Conservation (phyloP, 1,140 invertebrate species). For the Cydia amplana region DNA sequence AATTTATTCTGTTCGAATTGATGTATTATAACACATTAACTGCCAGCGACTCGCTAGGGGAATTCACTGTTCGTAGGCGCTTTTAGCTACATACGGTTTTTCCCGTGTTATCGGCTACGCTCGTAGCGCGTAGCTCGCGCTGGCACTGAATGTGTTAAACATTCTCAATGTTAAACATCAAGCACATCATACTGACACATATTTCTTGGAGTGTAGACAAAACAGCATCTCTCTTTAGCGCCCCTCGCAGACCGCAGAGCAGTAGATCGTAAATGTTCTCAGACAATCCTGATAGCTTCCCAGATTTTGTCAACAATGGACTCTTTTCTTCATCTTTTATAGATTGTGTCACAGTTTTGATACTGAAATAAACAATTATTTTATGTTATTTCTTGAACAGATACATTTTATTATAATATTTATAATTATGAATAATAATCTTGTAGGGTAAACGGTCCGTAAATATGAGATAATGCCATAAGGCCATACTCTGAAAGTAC, state of each 20-base stretch:
- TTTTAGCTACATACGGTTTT: too few relatives aligned
- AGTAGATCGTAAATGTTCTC: slow-evolving; percentile 83
- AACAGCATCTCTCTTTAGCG: slow-evolving; percentile 86
- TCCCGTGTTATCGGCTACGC: too few relatives aligned
- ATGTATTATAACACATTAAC: too few relatives aligned
- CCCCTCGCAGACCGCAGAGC: slow-evolving; percentile 84
- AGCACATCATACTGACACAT: slow-evolving; percentile 71
- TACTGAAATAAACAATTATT: slow-evolving; percentile 67
- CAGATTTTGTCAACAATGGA: slow-evolving; percentile 79
- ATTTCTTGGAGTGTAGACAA: slow-evolving; percentile 84
- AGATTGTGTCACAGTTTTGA: slow-evolving; percentile 77
- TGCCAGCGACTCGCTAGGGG: too few relatives aligned
- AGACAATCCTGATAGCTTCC: slow-evolving; percentile 77
- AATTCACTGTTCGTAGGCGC: too few relatives aligned
- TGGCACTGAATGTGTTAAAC: too few relatives aligned
- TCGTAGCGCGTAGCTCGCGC: too few relatives aligned
- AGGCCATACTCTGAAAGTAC: neutral
- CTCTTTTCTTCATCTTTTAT: slow-evolving; percentile 80
- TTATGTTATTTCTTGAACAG: neutral
- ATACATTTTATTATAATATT: neutral
- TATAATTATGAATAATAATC: slow-evolving; percentile 8
- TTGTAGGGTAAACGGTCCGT: neutral
- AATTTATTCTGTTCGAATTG: too few relatives aligned
- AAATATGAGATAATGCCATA: neutral
- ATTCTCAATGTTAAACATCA: slow-evolving; percentile 20